Percentiles rank a stretch among this genome's conserved stretches.
Conservation (phyloP, 2,113 vertebrate species). For the Indicator maculatus region DNA sequence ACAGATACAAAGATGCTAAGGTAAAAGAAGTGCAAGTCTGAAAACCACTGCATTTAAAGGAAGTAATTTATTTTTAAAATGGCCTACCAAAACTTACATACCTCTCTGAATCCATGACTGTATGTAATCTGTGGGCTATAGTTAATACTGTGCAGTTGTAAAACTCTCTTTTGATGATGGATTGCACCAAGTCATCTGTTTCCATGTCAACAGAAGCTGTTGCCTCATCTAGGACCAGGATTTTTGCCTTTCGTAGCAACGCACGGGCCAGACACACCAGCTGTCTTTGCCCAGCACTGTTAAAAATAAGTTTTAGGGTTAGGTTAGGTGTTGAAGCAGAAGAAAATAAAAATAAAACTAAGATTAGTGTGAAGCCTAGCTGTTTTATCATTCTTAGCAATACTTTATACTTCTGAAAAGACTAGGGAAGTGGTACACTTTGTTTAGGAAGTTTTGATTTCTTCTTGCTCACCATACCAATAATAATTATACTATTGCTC, state of each 20-base stretch:
- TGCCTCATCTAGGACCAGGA: conserved; percentile 73
- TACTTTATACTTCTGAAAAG: not conserved
- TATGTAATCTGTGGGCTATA: conserved; percentile 63
- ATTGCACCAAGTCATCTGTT: conserved; percentile 65
- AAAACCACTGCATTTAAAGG: not conserved
- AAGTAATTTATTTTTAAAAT: not conserved
- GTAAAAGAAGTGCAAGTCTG: not conserved
- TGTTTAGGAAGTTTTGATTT: not conserved
- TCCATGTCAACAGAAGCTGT: conserved; percentile 67
- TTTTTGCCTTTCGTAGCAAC: conserved; percentile 69
- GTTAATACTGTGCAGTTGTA: conserved; percentile 68
- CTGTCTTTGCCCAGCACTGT: conserved; percentile 70
- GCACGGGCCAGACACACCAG: conserved; percentile 71
- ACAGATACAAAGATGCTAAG: not conserved
- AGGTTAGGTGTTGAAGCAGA: not conserved
- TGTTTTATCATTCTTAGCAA: not conserved
- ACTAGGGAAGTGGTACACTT: not conserved
- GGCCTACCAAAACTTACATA: conserved; percentile 21
- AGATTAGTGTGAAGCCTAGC: not conserved
- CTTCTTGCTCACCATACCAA: not conserved
- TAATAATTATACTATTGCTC: not conserved
- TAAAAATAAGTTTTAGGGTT: not conserved
- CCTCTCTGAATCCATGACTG: conserved; percentile 68
- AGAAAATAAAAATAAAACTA: not conserved
- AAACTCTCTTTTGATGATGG: conserved; percentile 67